Evolutionary conservation across 1,140 invertebrate genomes (phyloP).

Genomic region (Drosophila kanapiae): DNA sequence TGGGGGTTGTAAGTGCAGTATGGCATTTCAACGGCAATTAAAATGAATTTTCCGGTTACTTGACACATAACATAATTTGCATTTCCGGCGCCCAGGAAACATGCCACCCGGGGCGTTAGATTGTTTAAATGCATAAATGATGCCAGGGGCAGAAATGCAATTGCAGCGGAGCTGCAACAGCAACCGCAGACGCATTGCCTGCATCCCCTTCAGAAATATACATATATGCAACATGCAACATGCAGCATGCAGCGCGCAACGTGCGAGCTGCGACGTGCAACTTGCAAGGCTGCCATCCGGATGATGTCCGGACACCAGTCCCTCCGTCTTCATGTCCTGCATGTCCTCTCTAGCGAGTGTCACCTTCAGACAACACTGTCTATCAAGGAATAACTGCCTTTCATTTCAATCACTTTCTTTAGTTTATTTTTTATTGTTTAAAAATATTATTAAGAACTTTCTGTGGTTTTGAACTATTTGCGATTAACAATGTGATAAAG

Average conservation of each 20-base stretch:
- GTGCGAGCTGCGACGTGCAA: conserved; percentile 31
- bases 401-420: not conserved
- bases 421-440: too few species aligned
- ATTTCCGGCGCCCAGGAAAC: conserved; percentile 32
- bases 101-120: conserved; percentile 52
- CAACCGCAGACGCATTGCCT: conserved; percentile 75
- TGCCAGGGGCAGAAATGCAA: conserved; percentile 60
- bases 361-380: conserved; percentile 58
- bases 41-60: conserved; percentile 85
- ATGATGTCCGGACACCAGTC: conserved; percentile 3
- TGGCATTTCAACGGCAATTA: conserved; percentile 84
- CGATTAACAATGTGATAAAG: too few species aligned
- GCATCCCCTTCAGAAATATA: conserved; percentile 26
- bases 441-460: too few species aligned
- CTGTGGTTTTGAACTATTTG: too few species aligned
- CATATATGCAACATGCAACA: conserved; percentile 8
- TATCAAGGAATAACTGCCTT: not conserved
- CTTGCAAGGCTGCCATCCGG: conserved; percentile 32
- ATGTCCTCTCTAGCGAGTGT: conserved; percentile 23
- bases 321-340: conserved; percentile 10
- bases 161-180: conserved; percentile 24
- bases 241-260: conserved; percentile 20
- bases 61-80: conserved; percentile 85
- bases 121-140: conserved; percentile 76
- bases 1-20: conserved; percentile 50